A percentile compares a stretch with the other conserved stretches of the same genome.
These are phyloP conservation scores for Hanleya hanleyi DNA, from an alignment of 2,888 invertebrate species.

Conservation along the genomic window DNA sequence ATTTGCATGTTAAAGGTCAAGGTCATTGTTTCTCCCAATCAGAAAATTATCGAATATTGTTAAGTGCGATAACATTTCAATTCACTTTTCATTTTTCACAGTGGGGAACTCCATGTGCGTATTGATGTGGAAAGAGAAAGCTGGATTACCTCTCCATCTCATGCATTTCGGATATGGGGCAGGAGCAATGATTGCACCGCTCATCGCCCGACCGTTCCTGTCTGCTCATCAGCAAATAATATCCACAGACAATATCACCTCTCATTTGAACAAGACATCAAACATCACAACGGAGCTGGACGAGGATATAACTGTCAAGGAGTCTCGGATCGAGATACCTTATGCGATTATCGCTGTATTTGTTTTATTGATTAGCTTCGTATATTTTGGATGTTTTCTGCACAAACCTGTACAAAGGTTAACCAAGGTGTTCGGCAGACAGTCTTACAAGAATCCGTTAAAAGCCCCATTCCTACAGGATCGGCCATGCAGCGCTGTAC, in stretches of 20 bases:
- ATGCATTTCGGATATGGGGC: conserved; percentile 54
- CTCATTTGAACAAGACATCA: neutral
- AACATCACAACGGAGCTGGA: conserved; percentile 34
- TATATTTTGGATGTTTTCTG: neutral
- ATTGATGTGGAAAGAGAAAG: conserved; percentile 45
- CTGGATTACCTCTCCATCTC: conserved; percentile 48
- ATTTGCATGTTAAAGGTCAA: too few species aligned
- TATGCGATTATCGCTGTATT: conserved; percentile 33
- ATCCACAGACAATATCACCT: neutral
- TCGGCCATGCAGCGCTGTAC: neutral
- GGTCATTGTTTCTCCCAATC: too few species aligned
- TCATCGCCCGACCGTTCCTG: conserved; percentile 47
- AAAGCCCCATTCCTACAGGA: neutral
- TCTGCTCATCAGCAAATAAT: conserved; percentile 6
- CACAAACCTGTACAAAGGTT: neutral
- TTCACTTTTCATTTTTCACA: conserved; percentile 27
- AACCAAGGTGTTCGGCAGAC: neutral
- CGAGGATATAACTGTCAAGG: conserved; percentile 25
- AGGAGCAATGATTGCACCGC: conserved; percentile 46
- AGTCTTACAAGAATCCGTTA: neutral
- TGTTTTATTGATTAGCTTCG: conserved; percentile 21
- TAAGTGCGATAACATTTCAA: too few species aligned
- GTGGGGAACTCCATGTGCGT: conserved; percentile 47
- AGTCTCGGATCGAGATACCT: conserved; percentile 30
- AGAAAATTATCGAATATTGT: too few species aligned